These are phyloP conservation scores for Lytechinus variegatus DNA, from an alignment of 35 echinoderm and acorn worm species.

Conservation along the genomic window DNA sequence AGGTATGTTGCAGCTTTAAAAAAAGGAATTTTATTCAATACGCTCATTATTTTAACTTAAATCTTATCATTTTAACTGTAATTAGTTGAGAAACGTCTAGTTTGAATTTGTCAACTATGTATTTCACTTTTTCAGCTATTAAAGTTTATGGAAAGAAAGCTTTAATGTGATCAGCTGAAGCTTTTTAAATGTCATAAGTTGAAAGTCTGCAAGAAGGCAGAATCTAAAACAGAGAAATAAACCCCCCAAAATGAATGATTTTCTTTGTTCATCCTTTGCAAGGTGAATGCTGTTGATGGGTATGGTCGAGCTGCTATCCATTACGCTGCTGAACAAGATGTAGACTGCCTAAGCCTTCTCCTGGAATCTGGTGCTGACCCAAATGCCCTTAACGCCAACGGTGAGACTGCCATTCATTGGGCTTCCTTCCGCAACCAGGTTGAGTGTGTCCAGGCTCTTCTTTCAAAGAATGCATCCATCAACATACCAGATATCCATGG, in stretches of 20 bases:
- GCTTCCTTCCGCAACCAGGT: slow-evolving; percentile 83
- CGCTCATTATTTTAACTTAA: no score
- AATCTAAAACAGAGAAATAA: no score
- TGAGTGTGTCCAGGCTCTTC: slow-evolving; percentile 67
- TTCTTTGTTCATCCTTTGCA: slow-evolving; percentile 27
- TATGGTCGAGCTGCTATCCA: slow-evolving; percentile 85
- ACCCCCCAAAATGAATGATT: not conserved
- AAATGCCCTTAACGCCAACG: slow-evolving; percentile 70
- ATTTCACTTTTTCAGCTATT: no score
- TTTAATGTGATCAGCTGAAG: no score
- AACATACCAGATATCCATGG: slow-evolving; percentile 79
- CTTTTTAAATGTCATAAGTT: no score
- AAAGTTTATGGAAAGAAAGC: no score
- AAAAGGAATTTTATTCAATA: no score
- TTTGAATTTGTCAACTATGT: no score
- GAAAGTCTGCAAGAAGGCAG: no score
- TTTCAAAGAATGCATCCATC: slow-evolving; percentile 70
- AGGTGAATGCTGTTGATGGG: slow-evolving; percentile 92
- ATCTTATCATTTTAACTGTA: no score
- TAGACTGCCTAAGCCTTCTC: slow-evolving; percentile 68
- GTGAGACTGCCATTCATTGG: slow-evolving; percentile 88
- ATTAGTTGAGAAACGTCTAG: no score
- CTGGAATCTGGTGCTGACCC: slow-evolving; percentile 73
- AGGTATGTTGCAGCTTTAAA: slow-evolving; percentile 22
- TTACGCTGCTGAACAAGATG: slow-evolving; percentile 85